Percentiles rank a stretch among this genome's conserved stretches.
Evolutionary conservation across 2,113 vertebrate genomes (phyloP).

Genomic region (Bucco capensis): DNA sequence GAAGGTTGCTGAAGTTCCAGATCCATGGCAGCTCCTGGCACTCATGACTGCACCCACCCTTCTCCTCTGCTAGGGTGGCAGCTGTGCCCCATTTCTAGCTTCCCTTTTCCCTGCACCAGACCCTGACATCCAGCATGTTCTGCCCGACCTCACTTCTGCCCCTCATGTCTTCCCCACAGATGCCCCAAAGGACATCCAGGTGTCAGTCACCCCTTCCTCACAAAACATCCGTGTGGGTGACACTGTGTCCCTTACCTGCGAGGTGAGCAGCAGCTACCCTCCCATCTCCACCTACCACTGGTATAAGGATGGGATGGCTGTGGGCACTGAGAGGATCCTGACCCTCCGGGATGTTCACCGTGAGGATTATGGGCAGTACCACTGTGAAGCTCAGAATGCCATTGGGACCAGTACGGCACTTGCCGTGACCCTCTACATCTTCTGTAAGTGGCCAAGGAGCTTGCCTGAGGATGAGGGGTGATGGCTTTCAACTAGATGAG

Average conservation of each 20-base stretch:
- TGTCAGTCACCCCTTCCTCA: not conserved
- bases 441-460: slow-evolving; percentile 62
- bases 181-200: slow-evolving; percentile 40
- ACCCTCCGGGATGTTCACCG: not conserved
- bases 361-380: slow-evolving; percentile 58
- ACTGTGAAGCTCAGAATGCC: slow-evolving; percentile 43
- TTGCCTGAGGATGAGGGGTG: accelerated
- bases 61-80: accelerated
- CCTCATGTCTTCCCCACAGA: not conserved
- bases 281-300: not conserved
- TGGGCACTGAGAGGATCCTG: not conserved
- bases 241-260: slow-evolving; percentile 55
- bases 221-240: slow-evolving; percentile 61
- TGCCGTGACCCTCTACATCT: slow-evolving; percentile 4
- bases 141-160: not conserved
- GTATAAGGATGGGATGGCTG: slow-evolving; percentile 41
- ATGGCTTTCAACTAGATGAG: too few relatives aligned
- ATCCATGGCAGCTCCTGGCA: not conserved
- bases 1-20: too few relatives aligned
- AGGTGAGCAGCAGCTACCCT: slow-evolving; percentile 67
- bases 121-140: not conserved
- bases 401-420: not conserved
- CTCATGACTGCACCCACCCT: too few relatives aligned
- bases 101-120: not conserved
- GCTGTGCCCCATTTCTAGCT: not conserved